A percentile compares a stretch with the other conserved stretches of the same genome.
Evolutionary conservation across 2,888 invertebrate genomes (phyloP).

Genomic region (Bellardia pandia): DNA sequence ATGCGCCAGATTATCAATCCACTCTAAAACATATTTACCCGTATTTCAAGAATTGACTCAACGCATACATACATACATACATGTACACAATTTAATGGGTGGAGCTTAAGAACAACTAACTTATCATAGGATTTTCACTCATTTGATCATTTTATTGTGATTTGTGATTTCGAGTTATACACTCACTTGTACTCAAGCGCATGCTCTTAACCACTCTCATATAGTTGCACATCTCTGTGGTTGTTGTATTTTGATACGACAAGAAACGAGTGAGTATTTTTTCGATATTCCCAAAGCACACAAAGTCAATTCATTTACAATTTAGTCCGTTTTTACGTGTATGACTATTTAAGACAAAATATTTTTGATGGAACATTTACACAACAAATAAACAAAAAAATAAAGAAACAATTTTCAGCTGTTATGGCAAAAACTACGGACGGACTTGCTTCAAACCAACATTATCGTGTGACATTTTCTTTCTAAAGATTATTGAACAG

Average conservation of each 20-base stretch:
- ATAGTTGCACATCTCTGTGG: not conserved
- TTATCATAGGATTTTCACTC: slow-evolving; percentile 6
- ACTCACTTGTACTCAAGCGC: not conserved
- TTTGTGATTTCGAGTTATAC: slow-evolving; percentile 28
- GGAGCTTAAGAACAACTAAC: slow-evolving; percentile 8
- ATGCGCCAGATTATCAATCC: slow-evolving; percentile 15
- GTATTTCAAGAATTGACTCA: not conserved
- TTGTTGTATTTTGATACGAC: not conserved
- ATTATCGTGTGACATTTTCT: slow-evolving; percentile 34
- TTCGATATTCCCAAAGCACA: not conserved
- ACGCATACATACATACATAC: not conserved
- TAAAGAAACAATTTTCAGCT: slow-evolving; percentile 49
- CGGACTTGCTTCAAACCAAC: slow-evolving; percentile 5
- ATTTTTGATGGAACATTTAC: not conserved
- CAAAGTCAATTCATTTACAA: slow-evolving; percentile 15
- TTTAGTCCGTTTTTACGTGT: slow-evolving; percentile 4
- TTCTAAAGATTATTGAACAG: slow-evolving; percentile 38
- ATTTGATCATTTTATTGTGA: slow-evolving; percentile 33
- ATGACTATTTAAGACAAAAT: slow-evolving; percentile 25
- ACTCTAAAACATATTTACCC: not conserved
- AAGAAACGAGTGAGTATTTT: not conserved
- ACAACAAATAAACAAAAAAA: slow-evolving; percentile 11
- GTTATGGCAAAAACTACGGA: slow-evolving; percentile 18
- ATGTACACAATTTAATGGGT: not conserved
- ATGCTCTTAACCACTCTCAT: not conserved